Evolutionary conservation across 2,113 vertebrate species (phyloP).

Genomic region (Pedionomus torquatus): DNA sequence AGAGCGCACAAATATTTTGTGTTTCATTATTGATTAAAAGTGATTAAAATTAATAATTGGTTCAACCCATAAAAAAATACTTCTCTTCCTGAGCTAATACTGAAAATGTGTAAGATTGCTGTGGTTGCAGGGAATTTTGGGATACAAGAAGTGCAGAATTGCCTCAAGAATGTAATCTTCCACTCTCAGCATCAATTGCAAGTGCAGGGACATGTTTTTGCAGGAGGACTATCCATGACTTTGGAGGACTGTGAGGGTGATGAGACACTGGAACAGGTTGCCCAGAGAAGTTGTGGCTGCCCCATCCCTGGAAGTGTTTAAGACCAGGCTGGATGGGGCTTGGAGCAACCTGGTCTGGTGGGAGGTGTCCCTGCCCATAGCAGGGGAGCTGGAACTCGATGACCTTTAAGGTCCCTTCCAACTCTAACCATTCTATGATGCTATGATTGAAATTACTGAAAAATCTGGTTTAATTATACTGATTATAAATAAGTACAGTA

Average conservation of each 20-base stretch:
- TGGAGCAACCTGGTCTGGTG: no score
- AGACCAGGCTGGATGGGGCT: no score
- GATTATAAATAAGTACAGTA: not conserved
- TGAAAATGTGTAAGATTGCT: not conserved
- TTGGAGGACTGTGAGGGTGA: not conserved
- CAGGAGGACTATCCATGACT: not conserved
- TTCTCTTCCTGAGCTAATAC: not conserved
- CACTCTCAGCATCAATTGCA: not conserved
- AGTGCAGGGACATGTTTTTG: not conserved
- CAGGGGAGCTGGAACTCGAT: no score
- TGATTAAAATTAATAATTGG: slow-evolving; percentile 42
- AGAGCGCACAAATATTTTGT: slow-evolving; percentile 16
- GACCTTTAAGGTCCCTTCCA: no score
- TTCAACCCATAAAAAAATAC: not conserved
- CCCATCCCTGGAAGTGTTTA: no score
- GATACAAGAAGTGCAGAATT: not conserved
- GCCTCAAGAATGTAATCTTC: not conserved
- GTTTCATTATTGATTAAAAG: slow-evolving; percentile 51
- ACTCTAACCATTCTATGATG: no score
- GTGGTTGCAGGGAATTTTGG: not conserved
- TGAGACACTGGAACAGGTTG: no score
- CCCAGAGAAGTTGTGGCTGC: no score
- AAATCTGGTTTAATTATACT: not conserved
- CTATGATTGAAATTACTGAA: no score
- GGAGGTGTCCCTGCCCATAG: no score